These are phyloP conservation scores for Rhinopomastus cyanomelas DNA, from an alignment of 2,113 vertebrate species.

Conservation along the genomic window DNA sequence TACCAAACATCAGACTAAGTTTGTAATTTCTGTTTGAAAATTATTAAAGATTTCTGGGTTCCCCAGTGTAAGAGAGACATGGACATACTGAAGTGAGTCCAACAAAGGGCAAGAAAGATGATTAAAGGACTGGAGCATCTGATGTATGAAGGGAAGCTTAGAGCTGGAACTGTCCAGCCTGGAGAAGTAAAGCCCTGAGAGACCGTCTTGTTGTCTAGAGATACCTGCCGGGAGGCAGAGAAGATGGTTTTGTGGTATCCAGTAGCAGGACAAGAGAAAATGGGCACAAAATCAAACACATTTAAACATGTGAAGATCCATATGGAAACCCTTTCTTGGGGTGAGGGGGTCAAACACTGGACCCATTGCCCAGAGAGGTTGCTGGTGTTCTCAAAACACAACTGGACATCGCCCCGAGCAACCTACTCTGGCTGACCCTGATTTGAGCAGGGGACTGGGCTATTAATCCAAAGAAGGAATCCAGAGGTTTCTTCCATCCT, in stretches of 20 bases:
- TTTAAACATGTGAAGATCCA: neutral
- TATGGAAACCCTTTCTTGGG: accelerated
- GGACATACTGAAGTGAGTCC: neutral
- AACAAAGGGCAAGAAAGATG: neutral
- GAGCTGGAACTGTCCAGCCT: neutral
- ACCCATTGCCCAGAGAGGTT: neutral
- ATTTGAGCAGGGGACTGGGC: neutral
- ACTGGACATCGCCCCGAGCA: neutral
- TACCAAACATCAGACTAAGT: neutral
- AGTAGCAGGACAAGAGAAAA: neutral
- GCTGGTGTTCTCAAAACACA: neutral
- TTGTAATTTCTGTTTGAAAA: neutral
- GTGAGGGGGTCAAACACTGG: neutral
- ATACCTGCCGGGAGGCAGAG: neutral
- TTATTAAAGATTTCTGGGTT: neutral
- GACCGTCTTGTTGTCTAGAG: neutral
- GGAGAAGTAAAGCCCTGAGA: neutral
- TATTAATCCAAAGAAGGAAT: accelerated
- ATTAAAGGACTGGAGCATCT: neutral
- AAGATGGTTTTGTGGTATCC: neutral
- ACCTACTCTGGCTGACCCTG: neutral
- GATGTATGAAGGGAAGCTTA: neutral
- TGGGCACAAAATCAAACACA: neutral
- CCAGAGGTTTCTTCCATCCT: neutral
- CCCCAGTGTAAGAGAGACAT: neutral